A percentile compares a stretch with the other conserved stretches of the same genome.
phyloP scores from a whole-genome alignment of 1,140 invertebrate species.

The Pseudobourletiella spinata region DNA sequence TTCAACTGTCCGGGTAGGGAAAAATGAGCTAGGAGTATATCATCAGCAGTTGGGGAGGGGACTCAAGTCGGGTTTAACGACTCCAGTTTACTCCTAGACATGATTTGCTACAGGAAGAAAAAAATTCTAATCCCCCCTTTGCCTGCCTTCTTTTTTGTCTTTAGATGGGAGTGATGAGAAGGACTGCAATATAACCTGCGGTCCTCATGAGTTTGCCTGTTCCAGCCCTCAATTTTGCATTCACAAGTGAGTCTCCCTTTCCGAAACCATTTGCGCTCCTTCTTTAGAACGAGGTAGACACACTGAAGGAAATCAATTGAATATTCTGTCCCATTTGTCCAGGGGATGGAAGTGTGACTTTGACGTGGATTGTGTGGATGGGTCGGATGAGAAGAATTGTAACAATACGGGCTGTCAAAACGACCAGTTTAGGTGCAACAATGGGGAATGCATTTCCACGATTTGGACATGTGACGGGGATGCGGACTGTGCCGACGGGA shows the following conservation, averaged over 20 bases:
- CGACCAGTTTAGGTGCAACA: slow-evolving; percentile 45
- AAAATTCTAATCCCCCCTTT: no score
- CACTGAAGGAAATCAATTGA: no score
- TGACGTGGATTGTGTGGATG: slow-evolving; percentile 46
- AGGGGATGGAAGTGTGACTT: slow-evolving; percentile 53
- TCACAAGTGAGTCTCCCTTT: slow-evolving; percentile 42
- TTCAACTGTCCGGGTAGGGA: slow-evolving; percentile 45
- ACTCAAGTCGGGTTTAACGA: no score
- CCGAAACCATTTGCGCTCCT: no score
- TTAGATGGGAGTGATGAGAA: slow-evolving; percentile 51
- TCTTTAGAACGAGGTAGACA: no score
- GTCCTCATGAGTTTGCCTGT: slow-evolving; percentile 46
- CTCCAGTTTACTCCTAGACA: no score
- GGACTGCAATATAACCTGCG: slow-evolving; percentile 48
- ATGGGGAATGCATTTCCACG: slow-evolving; percentile 48
- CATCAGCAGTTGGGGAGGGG: no score
- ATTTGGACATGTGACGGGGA: slow-evolving; percentile 22
- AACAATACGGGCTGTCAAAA: slow-evolving; percentile 40
- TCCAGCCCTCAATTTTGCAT: slow-evolving; percentile 49
- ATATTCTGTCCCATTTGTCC: no score
- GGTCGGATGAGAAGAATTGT: slow-evolving; percentile 46
- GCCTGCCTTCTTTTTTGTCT: no score
- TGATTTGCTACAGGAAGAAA: no score
- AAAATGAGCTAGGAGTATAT: no score
- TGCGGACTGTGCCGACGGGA: slow-evolving; percentile 51